Percentiles rank a stretch among this genome's conserved stretches.
These are phyloP conservation scores for Capitulum mitella DNA, from an alignment of 2,888 invertebrate genomes.

Conservation along the genomic window DNA sequence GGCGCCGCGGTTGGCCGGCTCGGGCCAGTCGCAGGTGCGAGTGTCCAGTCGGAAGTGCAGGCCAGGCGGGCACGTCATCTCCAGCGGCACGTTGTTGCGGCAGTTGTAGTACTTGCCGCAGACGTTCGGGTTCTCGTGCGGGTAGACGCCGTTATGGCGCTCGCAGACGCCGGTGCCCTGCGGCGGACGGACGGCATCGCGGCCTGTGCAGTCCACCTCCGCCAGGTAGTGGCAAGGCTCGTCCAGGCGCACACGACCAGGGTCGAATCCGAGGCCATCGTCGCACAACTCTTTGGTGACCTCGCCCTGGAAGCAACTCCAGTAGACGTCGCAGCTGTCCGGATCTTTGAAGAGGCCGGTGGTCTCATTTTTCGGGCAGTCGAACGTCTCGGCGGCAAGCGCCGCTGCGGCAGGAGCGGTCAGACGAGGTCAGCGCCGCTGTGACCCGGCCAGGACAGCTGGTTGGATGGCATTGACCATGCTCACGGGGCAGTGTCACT, in stretches of 20 bases:
- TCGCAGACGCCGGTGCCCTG: slow-evolving; percentile 52
- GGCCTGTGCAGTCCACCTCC: slow-evolving; percentile 66
- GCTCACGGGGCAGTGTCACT: too few species aligned
- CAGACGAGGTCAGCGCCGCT: too few species aligned
- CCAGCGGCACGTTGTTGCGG: slow-evolving; percentile 57
- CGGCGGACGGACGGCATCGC: background rate
- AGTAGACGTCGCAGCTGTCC: slow-evolving; percentile 78
- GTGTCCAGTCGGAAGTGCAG: slow-evolving; percentile 82
- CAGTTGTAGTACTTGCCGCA: slow-evolving; percentile 85
- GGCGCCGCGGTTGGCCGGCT: slow-evolving; percentile 65
- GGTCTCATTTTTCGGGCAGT: slow-evolving; percentile 64
- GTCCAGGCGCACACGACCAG: slow-evolving; percentile 49
- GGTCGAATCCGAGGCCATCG: slow-evolving; percentile 80
- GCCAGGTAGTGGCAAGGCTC: slow-evolving; percentile 90
- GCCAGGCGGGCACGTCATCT: slow-evolving; percentile 68
- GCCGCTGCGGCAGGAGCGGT: background rate
- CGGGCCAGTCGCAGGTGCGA: slow-evolving; percentile 87
- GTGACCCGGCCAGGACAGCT: too few species aligned
- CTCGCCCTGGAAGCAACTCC: slow-evolving; percentile 64
- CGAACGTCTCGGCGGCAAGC: slow-evolving; percentile 46
- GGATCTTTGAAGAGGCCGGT: slow-evolving; percentile 68
- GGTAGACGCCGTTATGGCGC: slow-evolving; percentile 81
- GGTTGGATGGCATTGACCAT: too few species aligned
- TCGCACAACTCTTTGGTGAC: slow-evolving; percentile 70
- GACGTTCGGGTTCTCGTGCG: slow-evolving; percentile 72